A percentile compares a stretch with the other conserved stretches of the same genome.
Evolutionary conservation across 2,797 vertebrate species (phyloP).

Genomic region (Tapirus indicus): DNA sequence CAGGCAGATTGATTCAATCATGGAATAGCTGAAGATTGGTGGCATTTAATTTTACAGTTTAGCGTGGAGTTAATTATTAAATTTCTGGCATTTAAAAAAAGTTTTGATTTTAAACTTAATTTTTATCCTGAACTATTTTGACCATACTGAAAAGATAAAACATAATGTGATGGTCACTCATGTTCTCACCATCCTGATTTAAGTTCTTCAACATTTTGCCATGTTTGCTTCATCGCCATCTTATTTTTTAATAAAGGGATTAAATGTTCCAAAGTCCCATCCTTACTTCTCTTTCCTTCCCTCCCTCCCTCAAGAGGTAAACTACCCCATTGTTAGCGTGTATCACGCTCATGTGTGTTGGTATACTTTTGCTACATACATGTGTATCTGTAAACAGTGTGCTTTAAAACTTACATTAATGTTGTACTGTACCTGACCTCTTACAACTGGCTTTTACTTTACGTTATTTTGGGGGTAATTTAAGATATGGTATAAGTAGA

Average conservation of each 20-base stretch:
- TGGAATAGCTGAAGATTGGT: neutral
- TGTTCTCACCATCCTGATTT: neutral
- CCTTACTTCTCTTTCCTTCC: neutral
- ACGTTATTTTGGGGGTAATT: neutral
- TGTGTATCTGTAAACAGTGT: neutral
- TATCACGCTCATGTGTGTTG: neutral
- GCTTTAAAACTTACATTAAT: neutral
- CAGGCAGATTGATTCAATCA: neutral
- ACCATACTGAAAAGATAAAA: neutral
- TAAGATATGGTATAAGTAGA: neutral
- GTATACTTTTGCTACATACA: neutral
- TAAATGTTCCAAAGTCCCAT: neutral
- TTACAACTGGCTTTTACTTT: neutral
- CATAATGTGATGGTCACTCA: neutral
- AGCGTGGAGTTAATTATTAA: neutral
- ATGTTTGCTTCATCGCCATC: neutral
- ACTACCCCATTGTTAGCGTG: neutral
- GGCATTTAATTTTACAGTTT: neutral
- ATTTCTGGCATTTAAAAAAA: neutral
- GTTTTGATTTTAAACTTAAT: neutral
- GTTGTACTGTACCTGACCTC: neutral
- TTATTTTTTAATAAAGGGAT: neutral
- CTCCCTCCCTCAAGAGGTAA: neutral
- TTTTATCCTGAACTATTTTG: neutral
- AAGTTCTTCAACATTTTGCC: neutral